These are phyloP conservation scores for Drosophila carrolli DNA, from an alignment of 1,140 invertebrate species.

Conservation along the genomic window DNA sequence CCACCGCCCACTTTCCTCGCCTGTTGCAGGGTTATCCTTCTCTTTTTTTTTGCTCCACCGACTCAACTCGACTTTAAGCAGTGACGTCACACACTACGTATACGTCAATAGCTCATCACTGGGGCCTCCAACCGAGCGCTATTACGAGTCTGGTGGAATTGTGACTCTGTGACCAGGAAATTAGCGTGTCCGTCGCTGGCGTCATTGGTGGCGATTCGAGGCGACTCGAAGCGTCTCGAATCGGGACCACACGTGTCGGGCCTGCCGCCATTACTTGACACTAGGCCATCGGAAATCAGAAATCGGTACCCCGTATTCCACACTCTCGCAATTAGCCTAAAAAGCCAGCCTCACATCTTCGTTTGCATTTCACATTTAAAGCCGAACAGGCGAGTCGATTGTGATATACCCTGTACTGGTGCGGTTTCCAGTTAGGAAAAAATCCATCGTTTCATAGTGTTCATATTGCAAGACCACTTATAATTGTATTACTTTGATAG, in stretches of 20 bases:
- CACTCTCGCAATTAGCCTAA: slow-evolving; percentile 3
- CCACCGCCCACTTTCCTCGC: slow-evolving; percentile 8
- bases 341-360: background rate
- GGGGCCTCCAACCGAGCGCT: background rate
- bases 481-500: no score
- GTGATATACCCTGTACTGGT: no score
- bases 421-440: no score
- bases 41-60: background rate
- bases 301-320: background rate
- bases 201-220: slow-evolving; percentile 37
- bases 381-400: background rate
- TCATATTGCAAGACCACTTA: no score
- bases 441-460: no score
- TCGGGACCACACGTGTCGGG: slow-evolving; percentile 41
- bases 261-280: slow-evolving; percentile 29
- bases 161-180: slow-evolving; percentile 45
- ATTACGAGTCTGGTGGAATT: slow-evolving; percentile 7
- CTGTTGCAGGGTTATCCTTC: slow-evolving; percentile 44
- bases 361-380: background rate
- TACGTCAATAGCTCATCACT: slow-evolving; percentile 37
- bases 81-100: slow-evolving; percentile 56
- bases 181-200: slow-evolving; percentile 41
- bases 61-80: slow-evolving; percentile 18
- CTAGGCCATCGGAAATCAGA: slow-evolving; percentile 10
- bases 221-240: slow-evolving; percentile 55